phyloP scores from a whole-genome alignment of 2,888 invertebrate species.

The Hylaea fasciaria region DNA sequence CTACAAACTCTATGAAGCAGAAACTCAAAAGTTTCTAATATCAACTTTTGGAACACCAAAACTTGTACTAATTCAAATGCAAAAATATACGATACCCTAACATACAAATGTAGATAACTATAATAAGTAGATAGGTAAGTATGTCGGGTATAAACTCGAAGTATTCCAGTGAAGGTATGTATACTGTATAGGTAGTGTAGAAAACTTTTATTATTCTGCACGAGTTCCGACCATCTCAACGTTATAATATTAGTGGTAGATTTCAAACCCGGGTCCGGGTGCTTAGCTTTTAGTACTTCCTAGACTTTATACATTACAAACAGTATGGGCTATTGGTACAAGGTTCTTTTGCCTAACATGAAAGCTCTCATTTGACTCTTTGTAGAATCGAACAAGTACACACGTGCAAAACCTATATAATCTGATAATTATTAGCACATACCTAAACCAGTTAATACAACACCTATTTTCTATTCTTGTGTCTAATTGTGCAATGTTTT shows the following conservation, averaged over 20 bases:
- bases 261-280: slow-evolving; percentile 32
- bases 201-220: slow-evolving; percentile 39
- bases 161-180: neutral
- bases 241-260: slow-evolving; percentile 42
- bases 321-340: neutral
- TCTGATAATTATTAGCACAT: too few species aligned
- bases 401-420: too few species aligned
- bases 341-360: too few species aligned
- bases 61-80: neutral
- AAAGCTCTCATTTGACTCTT: too few species aligned
- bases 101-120: neutral
- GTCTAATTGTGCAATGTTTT: too few species aligned
- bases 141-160: neutral
- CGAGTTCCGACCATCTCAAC: slow-evolving; percentile 31
- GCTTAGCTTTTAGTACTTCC: slow-evolving; percentile 51
- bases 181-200: neutral
- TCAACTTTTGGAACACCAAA: neutral
- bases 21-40: neutral
- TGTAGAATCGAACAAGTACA: too few species aligned
- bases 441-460: too few species aligned
- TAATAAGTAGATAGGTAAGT: neutral
- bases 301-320: neutral
- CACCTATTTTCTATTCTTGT: too few species aligned
- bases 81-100: neutral
- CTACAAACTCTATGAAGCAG: neutral